phyloP scores from a whole-genome alignment of 2,113 vertebrate genomes.

The Catagonus wagneri region DNA sequence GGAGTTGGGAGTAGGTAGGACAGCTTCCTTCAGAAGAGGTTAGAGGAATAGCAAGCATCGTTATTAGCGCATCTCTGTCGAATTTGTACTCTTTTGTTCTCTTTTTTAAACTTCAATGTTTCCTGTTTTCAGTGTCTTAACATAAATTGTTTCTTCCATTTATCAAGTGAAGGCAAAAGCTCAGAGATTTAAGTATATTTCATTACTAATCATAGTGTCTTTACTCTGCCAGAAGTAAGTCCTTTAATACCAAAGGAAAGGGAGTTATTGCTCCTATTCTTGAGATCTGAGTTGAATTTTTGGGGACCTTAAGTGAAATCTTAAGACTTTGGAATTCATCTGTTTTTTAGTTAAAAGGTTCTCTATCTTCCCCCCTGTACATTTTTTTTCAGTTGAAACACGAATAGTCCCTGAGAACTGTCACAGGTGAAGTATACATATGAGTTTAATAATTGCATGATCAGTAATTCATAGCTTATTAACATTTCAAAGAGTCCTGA shows the following conservation, averaged over 20 bases:
- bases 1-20: not conserved
- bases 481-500: not conserved
- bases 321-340: conserved; percentile 12
- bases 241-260: conserved; percentile 35
- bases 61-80: not conserved
- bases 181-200: conserved; percentile 11
- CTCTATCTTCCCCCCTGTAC: not conserved
- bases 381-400: conserved; percentile 16
- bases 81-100: conserved; percentile 27
- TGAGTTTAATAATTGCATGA: not conserved
- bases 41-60: not conserved
- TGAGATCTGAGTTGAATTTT: conserved; percentile 43
- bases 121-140: not conserved
- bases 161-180: not conserved
- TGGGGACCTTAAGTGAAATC: not conserved
- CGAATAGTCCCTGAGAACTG: not conserved
- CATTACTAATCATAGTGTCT: not conserved
- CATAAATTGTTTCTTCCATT: not conserved
- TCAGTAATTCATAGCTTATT: conserved; percentile 23
- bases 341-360: not conserved
- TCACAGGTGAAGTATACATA: not conserved
- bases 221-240: conserved; percentile 42
- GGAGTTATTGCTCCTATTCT: not conserved
- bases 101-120: not conserved
- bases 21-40: not conserved